These are phyloP conservation scores for Gulo gulo DNA, from an alignment of 2,113 vertebrate genomes.

Conservation along the genomic window DNA sequence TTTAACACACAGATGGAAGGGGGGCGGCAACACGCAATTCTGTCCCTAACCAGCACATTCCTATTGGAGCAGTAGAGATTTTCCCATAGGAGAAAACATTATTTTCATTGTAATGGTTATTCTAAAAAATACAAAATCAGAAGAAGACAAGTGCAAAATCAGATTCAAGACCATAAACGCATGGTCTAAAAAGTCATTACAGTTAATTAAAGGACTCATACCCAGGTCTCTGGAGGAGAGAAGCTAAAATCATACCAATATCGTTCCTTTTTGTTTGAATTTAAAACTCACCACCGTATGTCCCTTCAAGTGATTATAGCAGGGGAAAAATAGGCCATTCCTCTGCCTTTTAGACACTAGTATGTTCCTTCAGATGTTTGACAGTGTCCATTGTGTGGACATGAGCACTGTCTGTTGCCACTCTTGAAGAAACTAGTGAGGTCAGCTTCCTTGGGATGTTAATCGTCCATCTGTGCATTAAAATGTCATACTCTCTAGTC, in stretches of 20 bases:
- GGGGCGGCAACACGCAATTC: neutral
- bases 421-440: neutral
- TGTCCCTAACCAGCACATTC: neutral
- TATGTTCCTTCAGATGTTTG: neutral
- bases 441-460: neutral
- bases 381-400: neutral
- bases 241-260: neutral
- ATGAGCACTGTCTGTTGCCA: neutral
- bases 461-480: neutral
- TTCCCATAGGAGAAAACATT: neutral
- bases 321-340: neutral
- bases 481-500: neutral
- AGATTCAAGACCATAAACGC: neutral
- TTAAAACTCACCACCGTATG: neutral
- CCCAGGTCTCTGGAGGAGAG: neutral
- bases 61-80: neutral
- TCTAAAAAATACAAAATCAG: neutral
- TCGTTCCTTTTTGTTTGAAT: constrained; percentile 23
- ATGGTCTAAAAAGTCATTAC: neutral
- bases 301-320: neutral
- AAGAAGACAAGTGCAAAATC: constrained; percentile 1
- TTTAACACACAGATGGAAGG: neutral
- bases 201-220: neutral
- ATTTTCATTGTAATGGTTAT: neutral
- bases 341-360: neutral